phyloP scores from a whole-genome alignment of 2,113 vertebrate species.

The Entomyzon cyanotis region DNA sequence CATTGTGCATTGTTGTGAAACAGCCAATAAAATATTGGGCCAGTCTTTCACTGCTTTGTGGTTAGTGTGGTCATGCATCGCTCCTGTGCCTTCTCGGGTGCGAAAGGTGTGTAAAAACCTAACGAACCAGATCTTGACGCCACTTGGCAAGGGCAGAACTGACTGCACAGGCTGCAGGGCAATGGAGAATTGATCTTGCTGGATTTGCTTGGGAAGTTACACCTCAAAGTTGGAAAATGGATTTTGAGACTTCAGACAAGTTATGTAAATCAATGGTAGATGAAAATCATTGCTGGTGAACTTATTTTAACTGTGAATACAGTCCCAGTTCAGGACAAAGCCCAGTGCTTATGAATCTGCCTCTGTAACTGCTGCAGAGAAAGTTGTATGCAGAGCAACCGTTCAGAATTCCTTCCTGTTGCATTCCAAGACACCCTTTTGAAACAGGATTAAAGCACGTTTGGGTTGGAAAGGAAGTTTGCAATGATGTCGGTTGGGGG shows the following conservation, averaged over 20 bases:
- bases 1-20: rapidly evolving
- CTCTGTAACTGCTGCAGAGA: not conserved
- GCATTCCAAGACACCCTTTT: not conserved
- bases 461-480: not conserved
- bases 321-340: not conserved
- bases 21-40: not conserved
- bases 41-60: not conserved
- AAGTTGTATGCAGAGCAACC: rapidly evolving
- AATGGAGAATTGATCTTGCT: not conserved
- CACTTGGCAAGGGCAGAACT: not conserved
- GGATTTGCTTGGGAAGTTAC: not conserved
- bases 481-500: not conserved
- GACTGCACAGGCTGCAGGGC: not conserved
- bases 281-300: not conserved
- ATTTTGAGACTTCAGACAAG: not conserved
- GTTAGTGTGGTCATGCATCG: not conserved
- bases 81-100: not conserved
- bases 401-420: not conserved
- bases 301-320: not conserved
- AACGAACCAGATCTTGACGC: not conserved
- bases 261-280: not conserved
- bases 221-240: not conserved
- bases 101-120: not conserved
- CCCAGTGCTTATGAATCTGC: not conserved
- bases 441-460: not conserved